Conservation (phyloP, 2,113 vertebrate genomes). For the Chaenocephalus aceratus region DNA sequence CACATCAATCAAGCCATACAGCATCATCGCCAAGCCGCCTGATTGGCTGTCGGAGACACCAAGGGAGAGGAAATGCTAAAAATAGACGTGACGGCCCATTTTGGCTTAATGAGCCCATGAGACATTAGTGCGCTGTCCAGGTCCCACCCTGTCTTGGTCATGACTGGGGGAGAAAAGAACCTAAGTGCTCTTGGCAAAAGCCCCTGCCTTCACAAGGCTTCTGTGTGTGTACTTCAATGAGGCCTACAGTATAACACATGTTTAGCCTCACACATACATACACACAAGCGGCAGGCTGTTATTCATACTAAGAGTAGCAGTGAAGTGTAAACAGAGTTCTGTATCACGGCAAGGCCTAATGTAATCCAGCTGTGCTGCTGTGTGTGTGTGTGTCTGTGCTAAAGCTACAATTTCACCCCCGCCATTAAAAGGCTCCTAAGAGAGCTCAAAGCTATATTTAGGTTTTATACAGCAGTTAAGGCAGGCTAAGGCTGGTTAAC, state of each 20-base stretch:
- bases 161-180: conserved; percentile 24
- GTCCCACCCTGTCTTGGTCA: conserved; percentile 48
- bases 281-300: conserved; percentile 44
- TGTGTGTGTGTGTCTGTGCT: conserved; percentile 30
- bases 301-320: conserved; percentile 44
- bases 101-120: conserved; percentile 61
- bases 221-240: conserved; percentile 44
- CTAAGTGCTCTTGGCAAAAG: conserved; percentile 27
- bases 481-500: conserved; percentile 61
- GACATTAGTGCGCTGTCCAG: conserved; percentile 25
- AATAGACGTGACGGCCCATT: conserved; percentile 62
- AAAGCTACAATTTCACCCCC: conserved; percentile 74
- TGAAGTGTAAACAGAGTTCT: conserved; percentile 65
- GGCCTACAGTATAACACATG: conserved; percentile 45
- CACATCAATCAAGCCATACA: conserved; percentile 53
- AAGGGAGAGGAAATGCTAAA: conserved; percentile 59
- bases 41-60: conserved; percentile 48
- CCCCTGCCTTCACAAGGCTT: conserved; percentile 24
- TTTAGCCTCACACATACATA: conserved; percentile 23
- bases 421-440: conserved; percentile 71
- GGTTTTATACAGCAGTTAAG: conserved; percentile 73
- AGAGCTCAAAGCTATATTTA: conserved; percentile 78
- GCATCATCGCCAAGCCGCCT: conserved; percentile 24
- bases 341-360: conserved; percentile 69
- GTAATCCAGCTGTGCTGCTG: conserved; percentile 75